Base-by-base conservation (phyloP, 2,113 vertebrate genomes). In the Lophius piscatorius region DNA sequence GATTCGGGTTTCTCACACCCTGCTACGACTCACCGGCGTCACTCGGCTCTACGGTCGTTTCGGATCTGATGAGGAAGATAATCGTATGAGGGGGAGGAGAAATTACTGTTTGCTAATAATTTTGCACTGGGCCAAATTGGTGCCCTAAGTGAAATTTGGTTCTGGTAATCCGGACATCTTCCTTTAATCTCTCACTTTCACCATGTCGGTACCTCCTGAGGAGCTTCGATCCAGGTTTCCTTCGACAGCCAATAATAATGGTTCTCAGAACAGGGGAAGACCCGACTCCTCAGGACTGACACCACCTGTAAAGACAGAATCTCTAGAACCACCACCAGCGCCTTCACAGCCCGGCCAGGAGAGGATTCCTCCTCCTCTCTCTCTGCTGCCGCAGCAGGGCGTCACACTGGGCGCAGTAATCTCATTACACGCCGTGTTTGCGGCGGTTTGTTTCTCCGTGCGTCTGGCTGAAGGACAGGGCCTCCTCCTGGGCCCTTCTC, bases 391-490 rank as follows among this genome's bases (percentile, higher is more conserved):
- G 45, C 63, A 60, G 63, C 73, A 24, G 78, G 40, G 68, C 80
- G 74, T 70, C 77, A 91, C 91, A 70, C 91, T 87, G 90, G 73
- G 66, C 76, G 76, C 91, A 92, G 90, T 98, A 96, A 98, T 98
- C 95, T 93, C 94, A 98, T 98, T 96, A 96, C 93, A 95, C 95
- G 94, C 95, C 94, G 96, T 97, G 97, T 97, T 98, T 96, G 93
- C 90, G 72, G 83, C 92, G 95, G 94, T 98, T 98, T 97, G 95
- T 95, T 96, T 96, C 93, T 92, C 94, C 95, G 94, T 96, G 94
- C 94, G 92, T 95, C 93, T 94, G 91, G 55, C 89, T 88, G 91
- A 94, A 90, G 94, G 14, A 40, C 6, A 94, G 94, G 89, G 89
- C 90, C 89, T 74, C 84, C 89, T 91, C 75, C 93, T 84, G 87